Evolutionary conservation across 2,888 invertebrate genomes (phyloP).

Genomic region (Cataglyphis livida): DNA sequence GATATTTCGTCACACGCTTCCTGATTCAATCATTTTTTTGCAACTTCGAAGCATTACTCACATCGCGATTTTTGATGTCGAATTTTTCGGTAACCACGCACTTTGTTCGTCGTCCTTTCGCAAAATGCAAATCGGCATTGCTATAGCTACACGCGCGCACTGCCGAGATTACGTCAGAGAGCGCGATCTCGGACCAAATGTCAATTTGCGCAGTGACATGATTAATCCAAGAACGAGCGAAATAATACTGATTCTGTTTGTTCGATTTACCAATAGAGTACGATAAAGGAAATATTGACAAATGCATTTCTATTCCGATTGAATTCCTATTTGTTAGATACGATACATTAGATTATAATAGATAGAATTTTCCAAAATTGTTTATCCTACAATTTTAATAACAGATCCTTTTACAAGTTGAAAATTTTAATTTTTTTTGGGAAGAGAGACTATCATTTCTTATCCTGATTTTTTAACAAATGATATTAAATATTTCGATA

Average conservation of each 20-base stretch:
- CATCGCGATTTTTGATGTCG: background rate
- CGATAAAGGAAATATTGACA: constrained; percentile 10
- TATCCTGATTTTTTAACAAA: background rate
- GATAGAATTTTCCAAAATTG: background rate
- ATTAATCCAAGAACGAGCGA: constrained; percentile 20
- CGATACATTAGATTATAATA: background rate
- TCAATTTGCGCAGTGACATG: constrained; percentile 21
- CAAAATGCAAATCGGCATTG: constrained; percentile 1
- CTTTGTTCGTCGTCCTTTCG: background rate
- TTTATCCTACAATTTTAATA: background rate
- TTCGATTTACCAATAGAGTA: background rate
- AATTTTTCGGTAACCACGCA: background rate
- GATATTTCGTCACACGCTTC: background rate
- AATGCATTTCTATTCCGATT: background rate
- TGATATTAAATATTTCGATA: constrained; percentile 1
- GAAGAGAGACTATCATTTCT: background rate
- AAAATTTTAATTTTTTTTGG: background rate
- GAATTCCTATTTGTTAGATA: background rate
- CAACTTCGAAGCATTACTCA: background rate
- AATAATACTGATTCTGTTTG: constrained; percentile 11
- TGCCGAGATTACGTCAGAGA: constrained; percentile 23
- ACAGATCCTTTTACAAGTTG: background rate
- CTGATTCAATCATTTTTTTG: background rate
- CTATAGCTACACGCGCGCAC: background rate
- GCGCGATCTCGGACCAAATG: constrained; percentile 20